A percentile compares a stretch with the other conserved stretches of the same genome.
phyloP scores from a whole-genome alignment of 2,888 invertebrate species.

The Xestia ashworthii region DNA sequence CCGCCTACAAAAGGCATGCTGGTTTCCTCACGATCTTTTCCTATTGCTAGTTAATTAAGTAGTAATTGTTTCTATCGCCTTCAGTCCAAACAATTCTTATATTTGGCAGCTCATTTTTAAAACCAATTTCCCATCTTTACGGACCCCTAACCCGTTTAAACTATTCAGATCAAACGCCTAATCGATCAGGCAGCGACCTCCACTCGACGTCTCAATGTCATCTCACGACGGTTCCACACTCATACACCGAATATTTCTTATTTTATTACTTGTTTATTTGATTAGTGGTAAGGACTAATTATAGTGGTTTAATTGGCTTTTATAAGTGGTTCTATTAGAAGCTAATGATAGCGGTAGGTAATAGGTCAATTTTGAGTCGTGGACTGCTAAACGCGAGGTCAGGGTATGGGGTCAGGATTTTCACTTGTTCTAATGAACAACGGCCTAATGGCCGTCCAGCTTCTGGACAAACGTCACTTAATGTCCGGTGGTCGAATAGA shows the following conservation, averaged over 20 bases:
- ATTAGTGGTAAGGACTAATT: constrained; percentile 20
- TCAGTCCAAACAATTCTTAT: too few species aligned
- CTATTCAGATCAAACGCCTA: constrained; percentile 58
- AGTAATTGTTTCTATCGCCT: too few species aligned
- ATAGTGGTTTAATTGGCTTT: constrained; percentile 13
- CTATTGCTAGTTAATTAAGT: too few species aligned
- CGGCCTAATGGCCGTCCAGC: background rate
- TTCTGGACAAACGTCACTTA: background rate
- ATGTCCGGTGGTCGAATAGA: background rate
- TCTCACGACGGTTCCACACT: constrained; percentile 18
- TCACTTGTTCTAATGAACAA: too few species aligned
- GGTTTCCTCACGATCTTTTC: too few species aligned
- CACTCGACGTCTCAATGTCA: constrained; percentile 63
- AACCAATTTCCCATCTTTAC: background rate
- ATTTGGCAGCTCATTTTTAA: background rate
- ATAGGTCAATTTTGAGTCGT: background rate
- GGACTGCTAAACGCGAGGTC: background rate
- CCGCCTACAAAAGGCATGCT: too few species aligned
- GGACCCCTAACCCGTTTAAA: constrained; percentile 50
- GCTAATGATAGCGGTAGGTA: background rate
- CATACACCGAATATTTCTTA: constrained; percentile 29
- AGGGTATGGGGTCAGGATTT: background rate
- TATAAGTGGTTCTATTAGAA: background rate
- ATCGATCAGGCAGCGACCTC: constrained; percentile 63
- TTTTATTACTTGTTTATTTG: constrained; percentile 41